Percentiles rank a stretch among this genome's conserved stretches.
Evolutionary conservation across 2,888 invertebrate species (phyloP).

Genomic region (Branchipolynoe longqiensis): DNA sequence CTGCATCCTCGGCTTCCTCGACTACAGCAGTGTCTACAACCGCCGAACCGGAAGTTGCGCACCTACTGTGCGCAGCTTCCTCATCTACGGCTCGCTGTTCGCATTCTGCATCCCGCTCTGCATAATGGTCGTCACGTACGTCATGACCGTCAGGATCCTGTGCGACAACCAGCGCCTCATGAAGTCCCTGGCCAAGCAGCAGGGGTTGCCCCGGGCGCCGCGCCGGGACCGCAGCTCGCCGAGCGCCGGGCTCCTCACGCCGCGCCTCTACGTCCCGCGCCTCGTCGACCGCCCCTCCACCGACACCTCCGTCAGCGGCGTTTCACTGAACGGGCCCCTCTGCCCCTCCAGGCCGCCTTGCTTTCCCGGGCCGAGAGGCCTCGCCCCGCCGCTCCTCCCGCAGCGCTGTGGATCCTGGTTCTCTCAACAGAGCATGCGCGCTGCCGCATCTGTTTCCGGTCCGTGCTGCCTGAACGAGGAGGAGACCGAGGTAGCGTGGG

Average conservation of each 20-base stretch:
- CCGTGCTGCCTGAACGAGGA: neutral
- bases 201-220: too few relatives aligned
- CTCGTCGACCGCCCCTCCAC: constrained; percentile 51
- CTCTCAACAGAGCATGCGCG: neutral
- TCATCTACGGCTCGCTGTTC: constrained; percentile 94
- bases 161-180: constrained; percentile 86
- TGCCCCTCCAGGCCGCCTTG: neutral
- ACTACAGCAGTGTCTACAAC: constrained; percentile 74
- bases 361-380: too few relatives aligned
- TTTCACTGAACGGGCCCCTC: neutral
- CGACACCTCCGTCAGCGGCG: constrained; percentile 59
- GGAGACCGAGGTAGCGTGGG: neutral
- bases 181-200: constrained; percentile 62
- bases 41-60: constrained; percentile 71
- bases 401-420: constrained; percentile 34
- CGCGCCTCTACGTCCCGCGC: constrained; percentile 50
- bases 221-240: too few relatives aligned
- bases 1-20: constrained; percentile 76
- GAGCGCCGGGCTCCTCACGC: too few relatives aligned
- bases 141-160: constrained; percentile 92
- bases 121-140: constrained; percentile 96
- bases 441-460: too few relatives aligned
- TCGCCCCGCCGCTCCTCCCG: constrained; percentile 24
- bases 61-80: constrained; percentile 75
- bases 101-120: constrained; percentile 97